These are phyloP conservation scores for rat (Rattus norvegicus) DNA, from an alignment of 2,113 vertebrate genomes.

Conservation along the genomic window GRCr8 NC_086039.1:13425501-13426000, in stretches of 20 bases:
- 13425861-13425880: slow-evolving; percentile 8
- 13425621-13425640: not conserved
- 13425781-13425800: not conserved
- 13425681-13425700: not conserved
- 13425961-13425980: slow-evolving; percentile 26
- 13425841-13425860: not conserved
- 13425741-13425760: not conserved
- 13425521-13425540: not conserved
- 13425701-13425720: not conserved
- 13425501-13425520: too few relatives aligned
- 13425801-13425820: not conserved
- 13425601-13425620: not conserved
- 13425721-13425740: not conserved
- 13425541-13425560: not conserved
- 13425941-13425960: not conserved
- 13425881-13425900: not conserved
- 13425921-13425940: slow-evolving; percentile 14
- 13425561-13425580: not conserved
- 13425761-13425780: not conserved
- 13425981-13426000: not conserved
- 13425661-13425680: not conserved
- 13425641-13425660: not conserved
- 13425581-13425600: not conserved
- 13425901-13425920: not conserved
- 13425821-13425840: not conserved